Evolutionary conservation across 2,888 invertebrate genomes (phyloP).

Genomic region (Rosalia funebris): DNA sequence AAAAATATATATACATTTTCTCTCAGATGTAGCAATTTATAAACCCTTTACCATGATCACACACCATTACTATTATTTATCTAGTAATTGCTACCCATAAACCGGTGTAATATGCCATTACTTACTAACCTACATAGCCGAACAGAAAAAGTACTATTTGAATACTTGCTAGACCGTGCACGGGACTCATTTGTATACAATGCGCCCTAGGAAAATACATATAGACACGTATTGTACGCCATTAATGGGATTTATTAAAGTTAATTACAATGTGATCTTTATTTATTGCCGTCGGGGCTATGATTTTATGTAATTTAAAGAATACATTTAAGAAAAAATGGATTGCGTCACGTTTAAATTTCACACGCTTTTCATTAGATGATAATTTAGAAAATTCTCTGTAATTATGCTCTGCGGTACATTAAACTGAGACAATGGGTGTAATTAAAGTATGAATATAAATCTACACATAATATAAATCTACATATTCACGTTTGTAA

Average conservation of each 20-base stretch:
- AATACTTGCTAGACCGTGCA: slow-evolving; percentile 30
- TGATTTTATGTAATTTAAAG: slow-evolving; percentile 20
- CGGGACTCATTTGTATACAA: slow-evolving; percentile 35
- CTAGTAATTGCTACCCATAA: slow-evolving; percentile 30
- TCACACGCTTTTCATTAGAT: slow-evolving; percentile 1
- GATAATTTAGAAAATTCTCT: not conserved
- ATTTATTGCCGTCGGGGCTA: slow-evolving; percentile 20
- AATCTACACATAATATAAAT: too few species aligned
- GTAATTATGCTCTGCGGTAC: too few species aligned
- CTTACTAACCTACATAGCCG: slow-evolving; percentile 36
- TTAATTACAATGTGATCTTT: slow-evolving; percentile 28
- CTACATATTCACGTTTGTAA: too few species aligned
- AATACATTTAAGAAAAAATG: slow-evolving; percentile 20
- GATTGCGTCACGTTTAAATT: slow-evolving; percentile 12
- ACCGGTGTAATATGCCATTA: slow-evolving; percentile 33
- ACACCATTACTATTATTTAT: slow-evolving; percentile 30
- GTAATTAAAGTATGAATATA: too few species aligned
- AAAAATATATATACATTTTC: slow-evolving; percentile 26
- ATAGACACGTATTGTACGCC: slow-evolving; percentile 21
- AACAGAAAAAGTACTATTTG: slow-evolving; percentile 27
- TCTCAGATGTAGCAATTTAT: slow-evolving; percentile 21
- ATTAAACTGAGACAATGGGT: too few species aligned
- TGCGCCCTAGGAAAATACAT: slow-evolving; percentile 30
- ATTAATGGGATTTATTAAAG: slow-evolving; percentile 35
- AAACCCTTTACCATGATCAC: slow-evolving; percentile 20